Base-by-base conservation (phyloP, 2,113 vertebrate species). In the Gila orcuttii region DNA sequence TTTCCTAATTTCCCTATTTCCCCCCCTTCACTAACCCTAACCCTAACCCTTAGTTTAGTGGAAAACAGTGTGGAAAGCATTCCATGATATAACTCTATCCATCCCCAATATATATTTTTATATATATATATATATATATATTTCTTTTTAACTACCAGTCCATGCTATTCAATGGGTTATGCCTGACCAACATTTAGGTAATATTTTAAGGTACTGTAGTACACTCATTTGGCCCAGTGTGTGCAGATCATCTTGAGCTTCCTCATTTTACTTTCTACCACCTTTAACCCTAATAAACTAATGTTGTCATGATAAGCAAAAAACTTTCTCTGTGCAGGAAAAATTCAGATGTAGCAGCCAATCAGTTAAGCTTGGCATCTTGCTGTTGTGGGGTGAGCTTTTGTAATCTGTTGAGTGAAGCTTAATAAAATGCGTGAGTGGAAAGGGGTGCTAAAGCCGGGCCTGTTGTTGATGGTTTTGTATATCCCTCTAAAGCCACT, bases 391-490 rank as follows among this genome's bases (percentile, higher is more conserved):
- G 19, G 47, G 25, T 85, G 85, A 86, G 75, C 68, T 78, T 78
- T 66, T 73, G 45, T 85, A 84, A 87, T 78, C 69, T 78, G 33
- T 83, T 57, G 69, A 80, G 81, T 76, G 62, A 87, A 89, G 90
- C 89, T 90, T 88, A 88, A 89, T 90, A 90, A 86, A 88, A 90
- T 86, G 90, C 89, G 89, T 93, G 88, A 80, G 90, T 92, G 90
- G 90, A 90, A 89, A 88, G 82, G 88, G 85, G 84, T 83, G 78
- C 90, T 92, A 86, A 85, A 90, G 84, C 91, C 79, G 88, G 79
- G 88, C 90, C 88, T 85, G 91, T 94, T 95, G 94, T 95, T 94
- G 93, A 94, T 93, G 92, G 93, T 92, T 93, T 92, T 92, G 93
- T 94, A 90, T 93, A 93, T 94, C 90, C 91, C 92, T 91, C 93